Evolutionary conservation across 1,140 invertebrate species (phyloP).

Genomic region (Trachymyrmex cornetzi): DNA sequence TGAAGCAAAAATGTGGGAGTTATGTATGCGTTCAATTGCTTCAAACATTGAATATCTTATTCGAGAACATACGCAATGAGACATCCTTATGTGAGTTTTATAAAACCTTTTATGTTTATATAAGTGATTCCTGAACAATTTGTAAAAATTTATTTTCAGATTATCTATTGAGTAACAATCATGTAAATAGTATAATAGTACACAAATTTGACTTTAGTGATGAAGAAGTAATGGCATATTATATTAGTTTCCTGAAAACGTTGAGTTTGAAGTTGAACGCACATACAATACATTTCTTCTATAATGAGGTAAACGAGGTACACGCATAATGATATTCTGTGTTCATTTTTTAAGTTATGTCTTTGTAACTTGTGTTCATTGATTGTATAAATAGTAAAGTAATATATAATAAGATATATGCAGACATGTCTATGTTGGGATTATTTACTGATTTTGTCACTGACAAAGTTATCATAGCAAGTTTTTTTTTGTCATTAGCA

Average conservation of each 20-base stretch:
- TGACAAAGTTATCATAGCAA: slow-evolving; percentile 20
- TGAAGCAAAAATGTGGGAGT: slow-evolving; percentile 98
- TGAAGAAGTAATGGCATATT: slow-evolving; percentile 99
- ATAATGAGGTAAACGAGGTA: slow-evolving; percentile 96
- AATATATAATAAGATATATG: neutral
- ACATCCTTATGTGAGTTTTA: slow-evolving; percentile 97
- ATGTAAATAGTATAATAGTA: slow-evolving; percentile 99
- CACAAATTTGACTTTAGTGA: slow-evolving; percentile 99
- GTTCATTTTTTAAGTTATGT: slow-evolving; percentile 56
- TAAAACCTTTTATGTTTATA: neutral
- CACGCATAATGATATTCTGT: slow-evolving; percentile 69
- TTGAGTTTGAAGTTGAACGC: slow-evolving; percentile 99
- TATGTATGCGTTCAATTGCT: slow-evolving; percentile 99
- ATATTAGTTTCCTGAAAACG: slow-evolving; percentile 99
- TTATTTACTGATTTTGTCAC: neutral
- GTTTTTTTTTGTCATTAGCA: slow-evolving; percentile 90
- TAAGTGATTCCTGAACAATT: slow-evolving; percentile 1
- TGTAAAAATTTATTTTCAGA: slow-evolving; percentile 90
- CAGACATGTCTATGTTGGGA: neutral
- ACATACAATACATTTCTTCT: slow-evolving; percentile 99
- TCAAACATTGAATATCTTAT: slow-evolving; percentile 99
- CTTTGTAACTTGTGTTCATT: neutral
- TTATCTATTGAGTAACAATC: slow-evolving; percentile 99
- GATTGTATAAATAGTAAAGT: neutral
- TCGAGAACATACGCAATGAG: slow-evolving; percentile 99